Conservation (phyloP, 2,888 invertebrate species). For the Sepiola atlantica region DNA sequence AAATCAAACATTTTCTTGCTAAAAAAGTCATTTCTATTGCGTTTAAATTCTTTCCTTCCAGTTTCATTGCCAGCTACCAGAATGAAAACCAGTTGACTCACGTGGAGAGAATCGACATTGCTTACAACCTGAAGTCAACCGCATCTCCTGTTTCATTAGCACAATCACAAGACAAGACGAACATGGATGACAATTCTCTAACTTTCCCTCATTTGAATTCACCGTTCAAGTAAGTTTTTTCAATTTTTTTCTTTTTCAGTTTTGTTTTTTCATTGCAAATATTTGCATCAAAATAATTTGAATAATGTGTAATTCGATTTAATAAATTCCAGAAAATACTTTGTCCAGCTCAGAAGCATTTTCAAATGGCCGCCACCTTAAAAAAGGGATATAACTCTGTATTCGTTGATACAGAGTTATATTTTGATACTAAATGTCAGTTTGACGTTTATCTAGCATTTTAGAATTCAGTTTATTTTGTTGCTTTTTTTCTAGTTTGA, state of each 20-base stretch:
- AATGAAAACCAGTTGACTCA: constrained; percentile 72
- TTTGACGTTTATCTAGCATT: background rate
- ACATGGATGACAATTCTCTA: background rate
- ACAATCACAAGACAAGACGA: background rate
- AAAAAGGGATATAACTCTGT: too few relatives aligned
- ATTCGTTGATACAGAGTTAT: too few relatives aligned
- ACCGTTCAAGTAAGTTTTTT: background rate
- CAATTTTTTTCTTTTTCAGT: too few relatives aligned
- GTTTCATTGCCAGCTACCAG: constrained; percentile 75
- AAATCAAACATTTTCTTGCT: too few relatives aligned
- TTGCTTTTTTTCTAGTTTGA: constrained; percentile 69
- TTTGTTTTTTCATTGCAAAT: background rate
- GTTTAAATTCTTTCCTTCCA: constrained; percentile 53
- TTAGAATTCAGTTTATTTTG: background rate
- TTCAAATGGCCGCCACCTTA: too few relatives aligned
- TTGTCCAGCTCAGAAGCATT: too few relatives aligned
- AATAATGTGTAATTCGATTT: too few relatives aligned
- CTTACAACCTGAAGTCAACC: constrained; percentile 70
- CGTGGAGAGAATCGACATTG: constrained; percentile 75
- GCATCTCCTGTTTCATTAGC: constrained; percentile 48
- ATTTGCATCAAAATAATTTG: background rate
- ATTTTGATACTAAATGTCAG: too few relatives aligned
- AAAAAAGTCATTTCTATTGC: too few relatives aligned
- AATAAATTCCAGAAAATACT: too few relatives aligned
- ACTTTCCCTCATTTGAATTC: background rate